Conservation (phyloP, 2,113 vertebrate genomes). For the Chaenogobius annularis region DNA sequence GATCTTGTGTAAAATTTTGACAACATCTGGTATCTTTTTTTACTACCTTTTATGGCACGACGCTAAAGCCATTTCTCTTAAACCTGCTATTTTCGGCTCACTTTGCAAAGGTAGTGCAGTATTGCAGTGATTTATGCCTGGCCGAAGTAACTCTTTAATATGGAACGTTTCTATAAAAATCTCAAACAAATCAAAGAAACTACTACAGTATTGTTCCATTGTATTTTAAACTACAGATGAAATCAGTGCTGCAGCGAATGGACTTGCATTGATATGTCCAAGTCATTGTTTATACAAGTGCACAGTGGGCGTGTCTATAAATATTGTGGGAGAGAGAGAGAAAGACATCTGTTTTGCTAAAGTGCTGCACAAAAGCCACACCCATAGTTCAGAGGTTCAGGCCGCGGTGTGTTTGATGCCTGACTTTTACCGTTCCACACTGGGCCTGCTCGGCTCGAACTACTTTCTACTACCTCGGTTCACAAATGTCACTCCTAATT, state of each 20-base stretch:
- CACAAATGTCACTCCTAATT: not conserved
- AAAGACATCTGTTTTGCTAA: constrained; percentile 64
- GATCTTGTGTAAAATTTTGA: constrained; percentile 68
- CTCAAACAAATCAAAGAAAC: not conserved
- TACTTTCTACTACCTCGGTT: not conserved
- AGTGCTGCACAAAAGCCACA: constrained; percentile 63
- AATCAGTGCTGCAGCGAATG: constrained; percentile 18
- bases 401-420: constrained; percentile 52
- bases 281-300: constrained; percentile 58
- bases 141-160: constrained; percentile 9
- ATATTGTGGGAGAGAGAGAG: constrained; percentile 48
- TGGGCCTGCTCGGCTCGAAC: not conserved
- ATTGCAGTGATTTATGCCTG: constrained; percentile 5
- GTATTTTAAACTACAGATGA: constrained; percentile 10
- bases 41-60: constrained; percentile 62
- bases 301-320: constrained; percentile 49
- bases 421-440: constrained; percentile 44
- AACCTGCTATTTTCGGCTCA: constrained; percentile 32
- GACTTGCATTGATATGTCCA: constrained; percentile 13
- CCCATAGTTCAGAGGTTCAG: constrained; percentile 67
- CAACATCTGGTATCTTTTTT: constrained; percentile 73
- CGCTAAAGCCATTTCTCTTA: constrained; percentile 40
- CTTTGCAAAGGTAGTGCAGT: constrained; percentile 5
- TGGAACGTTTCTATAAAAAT: constrained; percentile 7
- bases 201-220: constrained; percentile 1